Evolutionary conservation across 2,113 vertebrate genomes (phyloP).

Genomic region (Propithecus coquereli): DNA sequence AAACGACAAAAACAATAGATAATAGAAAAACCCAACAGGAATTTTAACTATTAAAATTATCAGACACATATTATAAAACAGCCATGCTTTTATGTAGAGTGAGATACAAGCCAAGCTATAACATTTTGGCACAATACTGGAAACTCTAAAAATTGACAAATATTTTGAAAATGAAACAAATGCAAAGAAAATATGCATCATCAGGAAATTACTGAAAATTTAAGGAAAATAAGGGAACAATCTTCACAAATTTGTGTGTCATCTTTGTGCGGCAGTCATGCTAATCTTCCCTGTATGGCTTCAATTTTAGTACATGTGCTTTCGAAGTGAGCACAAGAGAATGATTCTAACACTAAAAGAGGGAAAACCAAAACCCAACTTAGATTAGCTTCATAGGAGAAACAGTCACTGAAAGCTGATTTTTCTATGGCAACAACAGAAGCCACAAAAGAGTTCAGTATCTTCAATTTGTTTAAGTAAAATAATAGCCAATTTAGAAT

Average conservation of each 20-base stretch:
- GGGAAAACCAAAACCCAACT: background rate
- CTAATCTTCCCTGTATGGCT: background rate
- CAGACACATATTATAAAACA: background rate
- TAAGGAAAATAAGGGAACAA: background rate
- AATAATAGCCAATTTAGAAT: background rate
- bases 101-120: background rate
- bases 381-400: background rate
- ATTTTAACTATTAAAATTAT: background rate
- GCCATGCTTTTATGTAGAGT: background rate
- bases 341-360: background rate
- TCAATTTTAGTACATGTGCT: background rate
- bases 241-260: background rate
- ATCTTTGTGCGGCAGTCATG: background rate
- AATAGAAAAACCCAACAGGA: background rate
- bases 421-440: background rate
- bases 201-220: background rate
- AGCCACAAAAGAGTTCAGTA: background rate
- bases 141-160: background rate
- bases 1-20: background rate
- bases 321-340: background rate
- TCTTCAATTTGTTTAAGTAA: background rate
- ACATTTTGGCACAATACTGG: background rate
- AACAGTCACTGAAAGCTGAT: background rate
- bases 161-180: background rate
- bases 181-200: background rate